Conservation (phyloP, 2,888 invertebrate species). For the Tenthredo scrophulariae region DNA sequence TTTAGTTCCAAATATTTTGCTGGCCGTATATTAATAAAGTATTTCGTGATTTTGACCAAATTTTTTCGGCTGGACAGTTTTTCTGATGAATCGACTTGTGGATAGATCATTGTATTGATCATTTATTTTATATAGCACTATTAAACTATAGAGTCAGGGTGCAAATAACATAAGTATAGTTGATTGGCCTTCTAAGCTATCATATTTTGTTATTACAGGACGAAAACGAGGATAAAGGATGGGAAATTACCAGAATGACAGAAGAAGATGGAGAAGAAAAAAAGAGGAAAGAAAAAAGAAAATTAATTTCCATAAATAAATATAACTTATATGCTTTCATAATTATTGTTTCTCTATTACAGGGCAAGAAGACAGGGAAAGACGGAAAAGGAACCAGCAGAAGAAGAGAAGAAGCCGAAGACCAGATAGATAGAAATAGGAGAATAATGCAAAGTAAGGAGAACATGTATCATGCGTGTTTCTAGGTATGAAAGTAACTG, state of each 20-base stretch:
- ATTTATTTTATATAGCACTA: neutral
- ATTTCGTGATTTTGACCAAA: no score
- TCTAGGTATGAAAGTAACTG: no score
- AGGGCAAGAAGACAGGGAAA: neutral
- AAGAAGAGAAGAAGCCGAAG: neutral
- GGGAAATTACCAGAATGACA: neutral
- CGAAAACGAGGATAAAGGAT: neutral
- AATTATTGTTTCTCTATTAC: neutral
- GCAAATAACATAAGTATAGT: neutral
- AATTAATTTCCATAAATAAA: neutral
- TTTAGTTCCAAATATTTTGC: neutral
- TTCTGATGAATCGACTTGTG: neutral
- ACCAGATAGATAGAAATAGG: neutral
- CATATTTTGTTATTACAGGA: neutral
- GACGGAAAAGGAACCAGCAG: neutral
- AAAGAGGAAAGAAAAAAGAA: neutral
- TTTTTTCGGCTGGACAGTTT: neutral
- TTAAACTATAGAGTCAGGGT: neutral
- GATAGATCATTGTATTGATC: neutral
- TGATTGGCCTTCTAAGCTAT: neutral
- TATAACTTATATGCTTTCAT: neutral
- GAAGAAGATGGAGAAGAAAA: neutral
- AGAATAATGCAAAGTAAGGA: no score
- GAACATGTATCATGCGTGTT: no score
- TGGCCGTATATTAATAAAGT: no score